These are phyloP conservation scores for Aeoliscus strigatus DNA, from an alignment of 2,797 vertebrate genomes.

Conservation along the genomic window DNA sequence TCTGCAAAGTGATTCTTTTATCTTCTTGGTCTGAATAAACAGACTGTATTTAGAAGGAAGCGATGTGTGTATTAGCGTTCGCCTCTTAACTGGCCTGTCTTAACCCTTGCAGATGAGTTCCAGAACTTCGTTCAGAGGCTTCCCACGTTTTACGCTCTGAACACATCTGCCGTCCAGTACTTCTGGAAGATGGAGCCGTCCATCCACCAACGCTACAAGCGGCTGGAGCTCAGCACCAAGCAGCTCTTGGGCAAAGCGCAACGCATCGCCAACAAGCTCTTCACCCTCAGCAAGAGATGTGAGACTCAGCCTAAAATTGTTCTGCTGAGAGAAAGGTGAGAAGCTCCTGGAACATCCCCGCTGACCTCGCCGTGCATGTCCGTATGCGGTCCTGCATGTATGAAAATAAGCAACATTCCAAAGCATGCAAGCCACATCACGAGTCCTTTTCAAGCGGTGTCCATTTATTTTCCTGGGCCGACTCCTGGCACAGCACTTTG, in stretches of 20 bases:
- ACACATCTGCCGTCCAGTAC: conserved; percentile 89
- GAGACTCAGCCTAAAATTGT: conserved; percentile 86
- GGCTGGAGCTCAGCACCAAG: conserved; percentile 84
- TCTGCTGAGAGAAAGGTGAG: conserved; percentile 91
- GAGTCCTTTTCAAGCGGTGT: conserved; percentile 28
- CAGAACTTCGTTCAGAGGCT: conserved; percentile 93
- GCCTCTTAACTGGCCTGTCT: not conserved
- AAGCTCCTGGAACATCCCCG: conserved; percentile 28
- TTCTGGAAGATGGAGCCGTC: conserved; percentile 91
- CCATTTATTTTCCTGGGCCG: conserved; percentile 39
- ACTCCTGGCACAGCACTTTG: conserved; percentile 30
- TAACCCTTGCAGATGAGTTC: conserved; percentile 85
- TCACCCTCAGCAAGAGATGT: conserved; percentile 93
- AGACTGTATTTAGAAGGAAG: conserved; percentile 18
- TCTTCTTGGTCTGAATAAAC: conserved; percentile 24
- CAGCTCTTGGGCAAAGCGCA: conserved; percentile 88
- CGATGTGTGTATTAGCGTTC: not conserved
- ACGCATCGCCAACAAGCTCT: conserved; percentile 88
- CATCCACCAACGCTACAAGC: conserved; percentile 88
- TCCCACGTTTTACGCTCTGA: conserved; percentile 90
- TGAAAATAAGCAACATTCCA: conserved; percentile 25
- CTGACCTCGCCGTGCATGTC: conserved; percentile 29
- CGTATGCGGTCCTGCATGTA: conserved; percentile 1
- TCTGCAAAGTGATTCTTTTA: conserved; percentile 20
- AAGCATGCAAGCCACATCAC: conserved; percentile 36